Evolutionary conservation across 2,888 invertebrate species (phyloP), one percentile per base, ranked within the genome.

Genomic region (Amorpha juglandis): DNA sequence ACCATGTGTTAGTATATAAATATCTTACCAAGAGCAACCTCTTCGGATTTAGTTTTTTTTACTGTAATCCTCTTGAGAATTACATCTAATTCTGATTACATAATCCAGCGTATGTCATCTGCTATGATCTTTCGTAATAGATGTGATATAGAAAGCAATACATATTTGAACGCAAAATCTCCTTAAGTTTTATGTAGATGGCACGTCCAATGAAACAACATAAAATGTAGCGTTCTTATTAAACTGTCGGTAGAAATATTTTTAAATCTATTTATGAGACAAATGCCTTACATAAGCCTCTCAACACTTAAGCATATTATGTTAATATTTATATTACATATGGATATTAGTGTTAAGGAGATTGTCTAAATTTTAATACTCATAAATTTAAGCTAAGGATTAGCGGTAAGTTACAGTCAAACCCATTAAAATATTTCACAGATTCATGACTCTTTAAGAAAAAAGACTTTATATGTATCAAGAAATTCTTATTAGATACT

Each of bases 301-400:
- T 58, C 58, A 42, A 42, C 38, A 42, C 16, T 58, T 38, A 38
- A 42, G 42, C 42, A 58, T 42, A 16, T 58, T 42, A 58, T 58
- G 58, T 58, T 65, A 65, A 35, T 42, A 58, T 58, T 58, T 58
- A 58, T 58, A 19, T 19, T 16, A 58, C 38, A 53, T n/a, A 7
- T 42, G 63, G 16, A 16, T 48, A n/a, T 55, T 58, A 42, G 38
- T 58, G 42, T 58, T 58, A 58, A 58, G 38, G 55, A 55, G 58
- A 58, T 58, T 42, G 19, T 19, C 38, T 0, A 35, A 58, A 12
- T 38, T 19, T 19, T 11, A 19, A 19, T 55, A 55, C 35, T 6
- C 11, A 42, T 58, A 42, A 55, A 53, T 11, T n/a, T 58, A 38
- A 58, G 42, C 19, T 12, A 55, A 58, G 12, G 58, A 58, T 58